phyloP scores from a whole-genome alignment of 2,888 invertebrate species.

The Cataglyphis livida region DNA sequence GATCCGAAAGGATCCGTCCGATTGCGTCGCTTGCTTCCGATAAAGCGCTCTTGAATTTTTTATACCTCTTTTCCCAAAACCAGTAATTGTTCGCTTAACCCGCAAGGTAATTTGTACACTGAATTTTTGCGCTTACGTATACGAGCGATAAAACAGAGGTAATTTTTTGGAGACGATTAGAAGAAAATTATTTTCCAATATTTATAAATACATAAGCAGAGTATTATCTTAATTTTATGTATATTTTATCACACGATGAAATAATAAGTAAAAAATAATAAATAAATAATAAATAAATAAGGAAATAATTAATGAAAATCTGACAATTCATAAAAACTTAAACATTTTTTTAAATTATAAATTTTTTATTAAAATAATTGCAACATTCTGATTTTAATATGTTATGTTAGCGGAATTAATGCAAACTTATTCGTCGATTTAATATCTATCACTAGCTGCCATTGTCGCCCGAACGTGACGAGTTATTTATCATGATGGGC shows the following conservation, averaged over 20 bases:
- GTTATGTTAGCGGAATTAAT: not conserved
- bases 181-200: not conserved
- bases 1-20: conserved; percentile 30
- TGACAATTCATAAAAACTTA: not conserved
- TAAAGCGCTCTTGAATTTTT: conserved; percentile 42
- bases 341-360: not conserved
- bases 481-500: not conserved
- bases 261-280: not conserved
- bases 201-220: not conserved
- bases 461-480: not conserved
- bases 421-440: conserved; percentile 29
- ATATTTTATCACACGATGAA: not conserved
- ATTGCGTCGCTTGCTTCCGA: conserved; percentile 18
- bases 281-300: not conserved
- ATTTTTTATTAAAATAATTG: conserved; percentile 28
- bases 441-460: conserved; percentile 12
- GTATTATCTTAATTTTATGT: not conserved
- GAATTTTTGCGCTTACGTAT: not conserved
- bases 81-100: not conserved
- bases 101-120: not conserved
- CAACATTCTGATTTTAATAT: not conserved
- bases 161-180: not conserved
- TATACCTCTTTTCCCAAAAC: conserved; percentile 25
- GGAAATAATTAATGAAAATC: not conserved
- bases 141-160: not conserved